phyloP scores from a whole-genome alignment of 1,140 invertebrate species.

The Diprion similis region DNA sequence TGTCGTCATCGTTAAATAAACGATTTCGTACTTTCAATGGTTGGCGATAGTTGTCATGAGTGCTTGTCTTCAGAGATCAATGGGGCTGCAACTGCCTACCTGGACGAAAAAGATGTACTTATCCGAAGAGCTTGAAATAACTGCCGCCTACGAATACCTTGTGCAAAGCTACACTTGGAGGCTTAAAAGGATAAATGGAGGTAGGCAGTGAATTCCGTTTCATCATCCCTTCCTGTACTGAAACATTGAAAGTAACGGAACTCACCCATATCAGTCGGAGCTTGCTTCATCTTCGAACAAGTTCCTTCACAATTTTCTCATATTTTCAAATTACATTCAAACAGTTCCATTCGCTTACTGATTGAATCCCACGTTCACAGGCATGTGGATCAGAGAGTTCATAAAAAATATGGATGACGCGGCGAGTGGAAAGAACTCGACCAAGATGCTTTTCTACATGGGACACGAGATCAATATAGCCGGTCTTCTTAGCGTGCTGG shows the following conservation, averaged over 20 bases:
- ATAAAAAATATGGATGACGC: constrained; percentile 63
- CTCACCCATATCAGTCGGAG: no score
- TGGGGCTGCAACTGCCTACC: background rate
- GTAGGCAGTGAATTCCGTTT: constrained; percentile 31
- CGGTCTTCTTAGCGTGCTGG: constrained; percentile 67
- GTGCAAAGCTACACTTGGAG: constrained; percentile 52
- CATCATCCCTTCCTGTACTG: no score
- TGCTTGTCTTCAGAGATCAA: background rate
- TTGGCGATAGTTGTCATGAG: no score
- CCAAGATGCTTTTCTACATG: constrained; percentile 65
- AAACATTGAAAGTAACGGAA: no score
- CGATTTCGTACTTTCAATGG: no score
- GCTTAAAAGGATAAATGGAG: constrained; percentile 50
- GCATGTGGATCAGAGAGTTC: constrained; percentile 48
- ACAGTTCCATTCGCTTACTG: background rate
- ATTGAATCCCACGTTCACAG: background rate
- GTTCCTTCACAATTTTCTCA: no score
- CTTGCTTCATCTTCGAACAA: no score
- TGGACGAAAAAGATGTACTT: background rate
- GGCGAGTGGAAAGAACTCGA: constrained; percentile 39
- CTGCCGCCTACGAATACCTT: constrained; percentile 59
- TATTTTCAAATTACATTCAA: no score
- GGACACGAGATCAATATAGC: constrained; percentile 74
- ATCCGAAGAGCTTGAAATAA: constrained; percentile 47
- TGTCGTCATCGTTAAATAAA: no score